These are phyloP conservation scores for Chlorospingus semifuscus DNA, from an alignment of 2,797 vertebrate genomes.

Conservation along the genomic window DNA sequence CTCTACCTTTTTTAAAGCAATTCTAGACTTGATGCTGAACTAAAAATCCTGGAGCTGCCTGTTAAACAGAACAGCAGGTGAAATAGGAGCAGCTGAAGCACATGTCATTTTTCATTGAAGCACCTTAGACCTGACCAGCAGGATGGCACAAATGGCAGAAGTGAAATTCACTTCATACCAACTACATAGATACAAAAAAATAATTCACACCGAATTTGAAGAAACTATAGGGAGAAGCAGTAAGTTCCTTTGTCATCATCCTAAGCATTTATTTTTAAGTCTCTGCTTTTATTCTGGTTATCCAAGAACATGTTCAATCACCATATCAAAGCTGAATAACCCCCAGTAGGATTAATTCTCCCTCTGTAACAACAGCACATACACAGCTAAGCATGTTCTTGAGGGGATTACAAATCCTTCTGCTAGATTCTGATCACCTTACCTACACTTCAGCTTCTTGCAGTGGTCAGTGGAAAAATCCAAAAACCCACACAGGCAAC, in stretches of 20 bases:
- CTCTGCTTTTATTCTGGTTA: background rate
- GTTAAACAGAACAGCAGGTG: background rate
- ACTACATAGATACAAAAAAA: background rate
- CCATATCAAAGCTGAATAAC: background rate
- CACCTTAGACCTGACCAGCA: background rate
- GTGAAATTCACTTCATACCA: background rate
- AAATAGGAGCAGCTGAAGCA: background rate
- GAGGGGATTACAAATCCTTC: background rate
- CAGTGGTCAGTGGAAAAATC: background rate
- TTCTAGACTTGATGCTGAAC: background rate
- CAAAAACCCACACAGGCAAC: background rate
- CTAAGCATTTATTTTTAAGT: background rate
- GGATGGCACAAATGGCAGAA: background rate
- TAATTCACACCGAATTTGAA: background rate
- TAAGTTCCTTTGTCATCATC: background rate
- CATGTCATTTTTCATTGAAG: background rate
- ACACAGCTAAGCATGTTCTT: background rate
- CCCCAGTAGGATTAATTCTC: background rate
- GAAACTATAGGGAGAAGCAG: background rate
- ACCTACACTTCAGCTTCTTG: background rate
- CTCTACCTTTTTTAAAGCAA: background rate
- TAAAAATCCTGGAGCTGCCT: background rate
- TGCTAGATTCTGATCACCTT: background rate
- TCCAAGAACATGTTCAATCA: background rate
- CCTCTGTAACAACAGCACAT: background rate